Evolutionary conservation across 2,113 vertebrate species (phyloP), one percentile per base, ranked within the genome.

Genomic region (Bubo bubo): DNA sequence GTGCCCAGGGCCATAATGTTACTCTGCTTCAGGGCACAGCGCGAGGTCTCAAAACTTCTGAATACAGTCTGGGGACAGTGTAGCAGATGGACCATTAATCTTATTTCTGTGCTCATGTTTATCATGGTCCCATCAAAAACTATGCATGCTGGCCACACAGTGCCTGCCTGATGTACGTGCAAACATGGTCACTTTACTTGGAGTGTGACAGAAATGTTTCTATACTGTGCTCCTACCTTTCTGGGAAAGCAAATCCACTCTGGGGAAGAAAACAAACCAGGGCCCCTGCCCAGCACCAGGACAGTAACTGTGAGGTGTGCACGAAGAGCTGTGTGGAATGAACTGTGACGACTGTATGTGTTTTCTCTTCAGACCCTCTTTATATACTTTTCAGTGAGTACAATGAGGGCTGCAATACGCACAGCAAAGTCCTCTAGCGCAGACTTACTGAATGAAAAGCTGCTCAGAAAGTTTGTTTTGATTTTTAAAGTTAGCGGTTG

Each of bases 401-500:
- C 39, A 75, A 2, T 24, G 23, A 9, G 32, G 35, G 50, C 75
- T 50, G 47, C 75, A 76, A 2, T 8, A 41, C 63, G n/a, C 55
- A 68, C 14, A 26, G 71, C 26, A 5, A 21, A 79, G 23, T n/a
- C 82, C 43, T 74, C 39, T 2, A n/a, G 74, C 80, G 37, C n/a
- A 70, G 56, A 66, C 59, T 73, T 52, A 55, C 47, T 47, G 72
- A 71, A 20, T 2, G 7, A 53, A 87, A 58, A 90, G 56, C 60
- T 86, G 2, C 86, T 80, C 43, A 3, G 1, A 9, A 79, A 23
- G 71, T 58, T 76, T 83, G 86, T 73, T 96, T 87, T 92, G 77
- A 45, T 89, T 85, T 94, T 96, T 88, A 53, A 86, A 88, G 71
- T 81, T 55, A 32, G 30, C 67, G 91, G 76, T 94, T 91, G 89